Evolutionary conservation across 2,888 invertebrate genomes (phyloP), one percentile per base, ranked within the genome.

Genomic region (Acanthosoma haemorrhoidale): DNA sequence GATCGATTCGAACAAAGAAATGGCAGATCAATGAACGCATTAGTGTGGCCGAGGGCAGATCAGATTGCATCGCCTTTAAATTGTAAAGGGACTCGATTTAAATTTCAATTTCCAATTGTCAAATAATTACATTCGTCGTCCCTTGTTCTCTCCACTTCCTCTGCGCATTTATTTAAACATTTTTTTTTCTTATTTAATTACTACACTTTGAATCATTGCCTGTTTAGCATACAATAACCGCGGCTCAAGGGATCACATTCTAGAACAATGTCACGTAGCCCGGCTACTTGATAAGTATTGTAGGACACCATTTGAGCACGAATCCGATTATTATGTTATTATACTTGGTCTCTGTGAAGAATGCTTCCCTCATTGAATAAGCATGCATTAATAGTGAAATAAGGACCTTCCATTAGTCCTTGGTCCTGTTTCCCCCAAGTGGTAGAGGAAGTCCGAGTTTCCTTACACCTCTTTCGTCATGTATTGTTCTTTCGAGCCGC

Each of bases 81-180:
- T 25, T n/a, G 2, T 6, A 25, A 25, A 25, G 11, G 5, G 51
- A 29, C n/a, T n/a, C 51, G 51, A 61, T 61, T 61, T 61, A 61
- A 61, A 61, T 61, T 36, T 61, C 61, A 36, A 61, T 61, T 36
- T 61, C 36, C 36, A 61, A 61, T 61, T 21, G 61, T 61, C 61
- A 34, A 61, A 61, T 61, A 36, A 61, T 61, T 36, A 61, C 36
- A 36, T 34, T 36, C 36, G 61, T n/a, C 21, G 38, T 34, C 34
- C 21, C 38, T 25, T 61, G 38, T 38, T 61, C 21, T 38, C 13
- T 60, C 36, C n/a, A n/a, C 21, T 21, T 61, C 13, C 16, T 21
- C 21, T 61, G 34, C 21, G 21, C 61, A 61, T 34, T 36, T 21
- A 36, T 21, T 21, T 21, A 4, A 61, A 9, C 4, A 9, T 61